Conservation (phyloP, 2,797 vertebrate species). For the Falco biarmicus region DNA sequence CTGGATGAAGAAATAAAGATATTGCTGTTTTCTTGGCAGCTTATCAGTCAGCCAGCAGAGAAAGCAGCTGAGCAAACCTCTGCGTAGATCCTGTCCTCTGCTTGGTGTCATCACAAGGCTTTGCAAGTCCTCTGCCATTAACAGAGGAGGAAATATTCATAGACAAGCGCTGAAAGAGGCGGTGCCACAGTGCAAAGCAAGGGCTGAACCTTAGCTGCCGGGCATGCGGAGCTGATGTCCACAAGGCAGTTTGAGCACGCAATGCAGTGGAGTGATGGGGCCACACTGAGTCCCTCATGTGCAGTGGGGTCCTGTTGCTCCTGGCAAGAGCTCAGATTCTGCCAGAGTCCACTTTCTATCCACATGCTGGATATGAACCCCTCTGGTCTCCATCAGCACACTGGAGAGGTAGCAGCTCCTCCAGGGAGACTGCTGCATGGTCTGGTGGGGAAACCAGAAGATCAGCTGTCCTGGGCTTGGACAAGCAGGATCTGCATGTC, state of each 20-base stretch:
- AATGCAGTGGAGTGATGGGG: background rate
- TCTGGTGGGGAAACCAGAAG: background rate
- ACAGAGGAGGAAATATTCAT: background rate
- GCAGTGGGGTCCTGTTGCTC: background rate
- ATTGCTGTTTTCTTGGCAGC: background rate
- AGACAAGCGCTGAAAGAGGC: background rate
- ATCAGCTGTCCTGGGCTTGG: background rate
- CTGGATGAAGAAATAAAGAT: background rate
- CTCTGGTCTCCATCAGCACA: background rate
- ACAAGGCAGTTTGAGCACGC: background rate
- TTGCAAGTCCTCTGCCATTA: background rate
- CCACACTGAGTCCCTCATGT: background rate
- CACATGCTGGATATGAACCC: background rate
- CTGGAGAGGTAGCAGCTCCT: background rate
- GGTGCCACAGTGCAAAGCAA: background rate
- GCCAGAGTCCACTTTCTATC: background rate
- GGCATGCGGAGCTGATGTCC: accelerated
- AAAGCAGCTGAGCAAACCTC: background rate
- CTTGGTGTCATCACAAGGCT: background rate
- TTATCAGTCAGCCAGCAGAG: background rate
- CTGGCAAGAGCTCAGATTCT: background rate
- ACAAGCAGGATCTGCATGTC: background rate
- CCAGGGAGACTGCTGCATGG: background rate
- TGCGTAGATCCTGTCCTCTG: background rate
- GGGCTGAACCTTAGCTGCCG: background rate